Percentiles rank a stretch among this genome's conserved stretches.
Evolutionary conservation across 2,113 vertebrate genomes (phyloP).

Genomic region (Blennius ocellaris): DNA sequence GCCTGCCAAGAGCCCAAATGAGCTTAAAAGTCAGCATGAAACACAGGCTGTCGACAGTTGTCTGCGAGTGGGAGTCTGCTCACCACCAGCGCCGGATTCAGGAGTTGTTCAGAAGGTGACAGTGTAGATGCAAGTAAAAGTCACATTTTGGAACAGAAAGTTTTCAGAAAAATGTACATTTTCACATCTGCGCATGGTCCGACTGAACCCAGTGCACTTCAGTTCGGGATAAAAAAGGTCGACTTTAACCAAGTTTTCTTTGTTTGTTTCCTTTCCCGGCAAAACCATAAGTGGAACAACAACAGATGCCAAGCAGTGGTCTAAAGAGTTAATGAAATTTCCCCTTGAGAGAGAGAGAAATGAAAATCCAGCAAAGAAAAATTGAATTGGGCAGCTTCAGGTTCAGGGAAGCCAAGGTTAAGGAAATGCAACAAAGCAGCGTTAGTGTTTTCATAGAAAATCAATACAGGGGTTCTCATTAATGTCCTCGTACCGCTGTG

Average conservation of each 20-base stretch:
- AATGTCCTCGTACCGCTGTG: constrained; percentile 63
- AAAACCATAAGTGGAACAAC: constrained; percentile 13
- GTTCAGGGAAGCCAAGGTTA: constrained; percentile 68
- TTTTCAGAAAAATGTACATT: constrained; percentile 32
- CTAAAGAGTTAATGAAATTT: constrained; percentile 68
- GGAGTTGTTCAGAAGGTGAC: constrained; percentile 49
- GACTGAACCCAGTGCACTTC: constrained; percentile 3
- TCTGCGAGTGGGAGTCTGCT: constrained; percentile 34
- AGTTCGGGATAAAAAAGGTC: constrained; percentile 2
- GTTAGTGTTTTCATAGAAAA: constrained; percentile 73
- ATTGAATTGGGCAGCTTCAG: constrained; percentile 65
- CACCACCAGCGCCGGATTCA: constrained; percentile 21
- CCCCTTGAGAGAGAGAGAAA: constrained; percentile 29
- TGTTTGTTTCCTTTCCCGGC: not conserved
- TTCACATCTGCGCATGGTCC: not conserved
- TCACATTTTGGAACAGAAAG: constrained; percentile 14
- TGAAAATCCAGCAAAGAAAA: constrained; percentile 55
- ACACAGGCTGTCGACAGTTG: constrained; percentile 42
- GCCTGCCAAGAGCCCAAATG: constrained; percentile 69
- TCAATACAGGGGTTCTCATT: constrained; percentile 74
- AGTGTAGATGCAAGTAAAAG: constrained; percentile 36
- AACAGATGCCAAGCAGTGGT: constrained; percentile 55
- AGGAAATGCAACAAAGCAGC: constrained; percentile 75
- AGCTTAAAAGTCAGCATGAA: constrained; percentile 68
- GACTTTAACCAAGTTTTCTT: constrained; percentile 21